Evolutionary conservation across 2,888 invertebrate species (phyloP).

Genomic region (Chrysolina americana): DNA sequence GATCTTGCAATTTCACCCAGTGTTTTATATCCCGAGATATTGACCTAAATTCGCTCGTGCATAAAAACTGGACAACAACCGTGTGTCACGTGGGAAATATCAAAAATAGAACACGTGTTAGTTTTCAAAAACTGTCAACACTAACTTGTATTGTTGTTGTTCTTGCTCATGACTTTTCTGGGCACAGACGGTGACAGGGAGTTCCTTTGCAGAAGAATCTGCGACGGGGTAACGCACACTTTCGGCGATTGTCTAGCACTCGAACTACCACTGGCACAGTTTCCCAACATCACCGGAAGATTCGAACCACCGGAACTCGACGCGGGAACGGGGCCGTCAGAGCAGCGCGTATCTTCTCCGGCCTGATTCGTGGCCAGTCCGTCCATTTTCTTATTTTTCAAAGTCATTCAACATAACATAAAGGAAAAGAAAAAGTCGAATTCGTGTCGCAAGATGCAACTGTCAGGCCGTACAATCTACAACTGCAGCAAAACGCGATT

Average conservation of each 20-base stretch:
- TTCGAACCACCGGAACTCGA: conserved; percentile 36
- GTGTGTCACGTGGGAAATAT: neutral
- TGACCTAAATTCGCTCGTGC: too few species aligned
- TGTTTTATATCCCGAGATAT: too few species aligned
- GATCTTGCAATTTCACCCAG: too few species aligned
- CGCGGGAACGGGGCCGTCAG: conserved; percentile 47
- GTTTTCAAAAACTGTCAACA: conserved; percentile 48
- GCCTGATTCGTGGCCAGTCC: conserved; percentile 38
- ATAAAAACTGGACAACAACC: too few species aligned
- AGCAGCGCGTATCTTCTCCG: conserved; percentile 17
- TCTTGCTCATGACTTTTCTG: conserved; percentile 77
- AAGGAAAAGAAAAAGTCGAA: conserved; percentile 30
- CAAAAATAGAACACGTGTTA: conserved; percentile 1
- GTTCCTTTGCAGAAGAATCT: conserved; percentile 65
- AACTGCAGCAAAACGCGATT: conserved; percentile 65
- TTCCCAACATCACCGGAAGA: conserved; percentile 51
- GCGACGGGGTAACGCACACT: conserved; percentile 56
- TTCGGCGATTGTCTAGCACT: conserved; percentile 63
- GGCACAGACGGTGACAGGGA: conserved; percentile 72
- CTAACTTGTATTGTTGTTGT: conserved; percentile 79
- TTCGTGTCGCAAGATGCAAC: conserved; percentile 57
- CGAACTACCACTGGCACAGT: conserved; percentile 59
- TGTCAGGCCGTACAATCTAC: conserved; percentile 60
- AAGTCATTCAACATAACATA: conserved; percentile 31
- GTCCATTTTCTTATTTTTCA: conserved; percentile 36